Conservation (phyloP, 2,113 vertebrate genomes). For the Emydura subglobosa region DNA sequence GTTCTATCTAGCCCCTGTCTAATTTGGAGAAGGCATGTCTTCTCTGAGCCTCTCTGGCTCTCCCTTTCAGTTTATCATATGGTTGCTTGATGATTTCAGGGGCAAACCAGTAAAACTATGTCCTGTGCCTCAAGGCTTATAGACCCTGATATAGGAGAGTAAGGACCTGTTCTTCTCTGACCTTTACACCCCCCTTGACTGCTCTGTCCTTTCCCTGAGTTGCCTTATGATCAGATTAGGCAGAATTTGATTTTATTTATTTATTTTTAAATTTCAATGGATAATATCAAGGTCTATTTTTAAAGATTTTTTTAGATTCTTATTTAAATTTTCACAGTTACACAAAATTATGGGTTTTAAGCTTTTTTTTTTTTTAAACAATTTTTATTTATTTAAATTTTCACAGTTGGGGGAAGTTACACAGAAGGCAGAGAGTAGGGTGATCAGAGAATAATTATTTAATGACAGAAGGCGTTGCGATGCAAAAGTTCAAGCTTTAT, state of each 20-base stretch:
- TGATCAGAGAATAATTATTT: neutral
- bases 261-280: neutral
- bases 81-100: neutral
- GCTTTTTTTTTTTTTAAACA: neutral
- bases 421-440: neutral
- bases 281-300: neutral
- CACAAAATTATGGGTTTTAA: neutral
- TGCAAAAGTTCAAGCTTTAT: neutral
- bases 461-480: neutral
- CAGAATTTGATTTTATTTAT: neutral
- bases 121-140: neutral
- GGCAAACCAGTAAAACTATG: neutral
- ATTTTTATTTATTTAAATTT: neutral
- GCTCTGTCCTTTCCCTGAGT: neutral
- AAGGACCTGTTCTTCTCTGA: neutral
- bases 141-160: neutral
- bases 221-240: neutral
- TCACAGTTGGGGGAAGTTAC: neutral
- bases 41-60: neutral
- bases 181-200: neutral
- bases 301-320: neutral
- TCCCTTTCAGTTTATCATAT: neutral
- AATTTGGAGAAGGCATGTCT: neutral
- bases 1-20: neutral
- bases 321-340: neutral